Conservation (phyloP, 1,140 invertebrate genomes). For the Notospermus geniculatus region DNA sequence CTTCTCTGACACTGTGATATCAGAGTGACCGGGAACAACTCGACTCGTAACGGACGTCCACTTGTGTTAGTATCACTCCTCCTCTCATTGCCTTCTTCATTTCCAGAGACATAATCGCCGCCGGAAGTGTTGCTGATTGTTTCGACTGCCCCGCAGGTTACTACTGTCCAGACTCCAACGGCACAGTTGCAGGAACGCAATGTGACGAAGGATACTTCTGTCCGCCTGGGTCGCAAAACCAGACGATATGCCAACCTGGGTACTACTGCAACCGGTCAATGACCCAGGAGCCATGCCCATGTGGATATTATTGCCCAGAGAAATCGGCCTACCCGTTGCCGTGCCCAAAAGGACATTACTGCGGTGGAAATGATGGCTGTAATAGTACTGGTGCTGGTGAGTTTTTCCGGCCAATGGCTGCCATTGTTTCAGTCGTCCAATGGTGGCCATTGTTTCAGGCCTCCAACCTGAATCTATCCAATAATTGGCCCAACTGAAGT, state of each 20-base stretch:
- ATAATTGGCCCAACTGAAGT: not conserved
- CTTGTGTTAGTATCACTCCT: no score
- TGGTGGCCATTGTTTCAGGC: no score
- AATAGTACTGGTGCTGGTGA: slow-evolving; percentile 43
- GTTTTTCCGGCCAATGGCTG: no score
- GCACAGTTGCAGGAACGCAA: slow-evolving; percentile 40
- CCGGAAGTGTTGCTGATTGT: slow-evolving; percentile 37
- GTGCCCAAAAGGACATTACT: slow-evolving; percentile 52
- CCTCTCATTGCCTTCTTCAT: slow-evolving; percentile 1
- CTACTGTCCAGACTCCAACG: slow-evolving; percentile 42
- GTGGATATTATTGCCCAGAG: slow-evolving; percentile 48
- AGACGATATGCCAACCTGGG: slow-evolving; percentile 45
- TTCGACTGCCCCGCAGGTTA: slow-evolving; percentile 43
- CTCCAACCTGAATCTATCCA: no score
- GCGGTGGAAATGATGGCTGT: slow-evolving; percentile 36
- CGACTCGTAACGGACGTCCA: no score
- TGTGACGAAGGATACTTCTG: slow-evolving; percentile 45
- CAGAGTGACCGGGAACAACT: no score
- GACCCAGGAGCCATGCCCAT: slow-evolving; percentile 42
- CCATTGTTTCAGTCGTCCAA: no score
- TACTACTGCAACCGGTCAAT: slow-evolving; percentile 50
- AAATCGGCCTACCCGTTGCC: slow-evolving; percentile 37
- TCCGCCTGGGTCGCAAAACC: slow-evolving; percentile 39
- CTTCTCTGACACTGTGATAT: no score
- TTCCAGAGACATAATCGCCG: slow-evolving; percentile 37